Evolutionary conservation across 2,888 invertebrate species (phyloP).

Genomic region (Andrena fulva): DNA sequence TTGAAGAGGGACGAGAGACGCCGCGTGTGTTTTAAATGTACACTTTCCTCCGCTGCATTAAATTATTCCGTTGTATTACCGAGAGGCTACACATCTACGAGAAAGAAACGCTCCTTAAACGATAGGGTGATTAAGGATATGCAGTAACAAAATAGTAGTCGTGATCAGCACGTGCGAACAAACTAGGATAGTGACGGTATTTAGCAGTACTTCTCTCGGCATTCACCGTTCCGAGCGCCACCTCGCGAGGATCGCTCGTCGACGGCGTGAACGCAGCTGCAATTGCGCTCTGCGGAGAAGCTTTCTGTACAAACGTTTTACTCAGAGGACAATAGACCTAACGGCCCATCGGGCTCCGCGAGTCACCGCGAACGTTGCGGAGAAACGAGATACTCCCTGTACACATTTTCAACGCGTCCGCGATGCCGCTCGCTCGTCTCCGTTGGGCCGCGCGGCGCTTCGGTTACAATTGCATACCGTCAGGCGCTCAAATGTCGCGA

Average conservation of each 20-base stretch:
- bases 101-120: constrained; percentile 33
- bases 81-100: constrained; percentile 32
- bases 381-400: constrained; percentile 26
- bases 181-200: constrained; percentile 35
- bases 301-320: constrained; percentile 58
- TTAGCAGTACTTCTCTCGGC: constrained; percentile 11
- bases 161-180: constrained; percentile 37
- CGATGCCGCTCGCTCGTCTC: neutral
- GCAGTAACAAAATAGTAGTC: constrained; percentile 34
- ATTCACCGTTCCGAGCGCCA: neutral
- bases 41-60: constrained; percentile 22
- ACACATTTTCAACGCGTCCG: constrained; percentile 25
- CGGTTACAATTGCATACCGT: constrained; percentile 22
- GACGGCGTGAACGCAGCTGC: constrained; percentile 28
- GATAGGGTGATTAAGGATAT: constrained; percentile 34
- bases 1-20: constrained; percentile 46
- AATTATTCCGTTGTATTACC: constrained; percentile 43
- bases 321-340: constrained; percentile 62
- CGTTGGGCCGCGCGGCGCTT: neutral
- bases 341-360: constrained; percentile 42
- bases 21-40: constrained; percentile 23
- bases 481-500: neutral
- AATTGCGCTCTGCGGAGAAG: constrained; percentile 47
- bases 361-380: constrained; percentile 11
- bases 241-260: neutral